A percentile compares a stretch with the other conserved stretches of the same genome.
Evolutionary conservation across 2,888 invertebrate genomes (phyloP).

Genomic region (Xestia c-nigrum): DNA sequence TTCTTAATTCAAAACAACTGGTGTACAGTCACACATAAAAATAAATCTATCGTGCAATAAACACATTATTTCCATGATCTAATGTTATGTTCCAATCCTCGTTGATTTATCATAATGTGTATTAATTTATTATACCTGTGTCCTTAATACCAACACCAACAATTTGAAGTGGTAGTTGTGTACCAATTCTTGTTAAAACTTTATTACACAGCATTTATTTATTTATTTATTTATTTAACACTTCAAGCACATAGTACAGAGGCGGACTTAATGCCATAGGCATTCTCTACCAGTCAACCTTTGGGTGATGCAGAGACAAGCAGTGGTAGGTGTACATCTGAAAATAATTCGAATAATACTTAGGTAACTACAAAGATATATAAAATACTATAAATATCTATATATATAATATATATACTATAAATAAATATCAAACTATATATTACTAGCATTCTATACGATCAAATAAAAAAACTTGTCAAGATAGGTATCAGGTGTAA

Average conservation of each 20-base stretch:
- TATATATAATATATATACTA: too few species aligned
- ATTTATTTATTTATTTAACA: too few species aligned
- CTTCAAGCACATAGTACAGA: too few species aligned
- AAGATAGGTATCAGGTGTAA: conserved; percentile 33
- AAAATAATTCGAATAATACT: too few species aligned
- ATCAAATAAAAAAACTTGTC: conserved; percentile 19
- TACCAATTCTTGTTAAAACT: conserved; percentile 25
- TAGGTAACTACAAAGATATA: too few species aligned
- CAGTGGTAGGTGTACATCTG: too few species aligned
- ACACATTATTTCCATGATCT: conserved; percentile 43
- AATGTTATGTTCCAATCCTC: conserved; percentile 39
- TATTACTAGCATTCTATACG: conserved; percentile 26
- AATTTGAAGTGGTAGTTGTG: conserved; percentile 15
- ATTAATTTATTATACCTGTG: conserved; percentile 32
- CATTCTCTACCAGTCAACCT: too few species aligned
- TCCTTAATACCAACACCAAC: background rate
- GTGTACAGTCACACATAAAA: conserved; percentile 16
- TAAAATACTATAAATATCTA: too few species aligned
- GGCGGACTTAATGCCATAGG: too few species aligned
- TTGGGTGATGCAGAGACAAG: too few species aligned
- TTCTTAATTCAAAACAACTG: conserved; percentile 29
- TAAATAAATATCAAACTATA: too few species aligned
- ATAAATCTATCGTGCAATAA: conserved; percentile 38
- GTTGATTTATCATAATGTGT: conserved; percentile 30
- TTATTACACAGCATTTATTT: conserved; percentile 44